Base-by-base conservation (phyloP, 2,888 invertebrate species). In the Cryptocheilus praepositus region DNA sequence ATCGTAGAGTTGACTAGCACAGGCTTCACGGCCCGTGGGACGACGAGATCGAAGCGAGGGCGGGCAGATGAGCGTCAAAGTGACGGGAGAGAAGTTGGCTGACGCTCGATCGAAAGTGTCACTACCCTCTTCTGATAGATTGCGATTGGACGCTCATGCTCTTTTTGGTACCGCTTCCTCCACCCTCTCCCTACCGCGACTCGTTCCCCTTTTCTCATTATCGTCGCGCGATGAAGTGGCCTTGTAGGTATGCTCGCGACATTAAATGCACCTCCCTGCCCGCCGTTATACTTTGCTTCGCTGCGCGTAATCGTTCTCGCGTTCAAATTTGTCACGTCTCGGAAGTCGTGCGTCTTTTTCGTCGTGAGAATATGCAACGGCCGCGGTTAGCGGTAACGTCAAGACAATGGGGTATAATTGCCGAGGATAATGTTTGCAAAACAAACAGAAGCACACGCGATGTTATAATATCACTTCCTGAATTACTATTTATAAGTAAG, bases 1-100 rank as follows among this genome's bases (percentile, higher is more conserved):
- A 87, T 88, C 86, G 83, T 78, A 76, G 83, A 84, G 81, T 84
- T 81, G 86, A 85, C 84, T 85, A 83, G 78, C 80, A 43, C 60
- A 61, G 69, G 36, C 61, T 57, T 43, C 61, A 52, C 25, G 68
- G 51, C 18, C 19, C 25, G 16, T 18, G 49, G 49, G 64, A 54
- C 66, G 65, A 65, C 61, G 64, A 58, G 63, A 70, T 49, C 55
- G 61, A 54, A 61, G 54, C 18, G 55, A 49, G 64, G 43, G 53
- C 56, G 67, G 53, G 54, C 72, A 67, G 70, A 73, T 67, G 72
- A 72, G 70, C 72, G 72, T 70, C 72, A 68, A 71, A 71, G 71
- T 70, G 72, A 70, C 61, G 66, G 61, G 55, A 70, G 70, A 67
- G 73, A 70, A 70, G 64, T 70, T 64, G 67, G 61, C 70, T 70